Base-by-base conservation (phyloP, 2,113 vertebrate genomes). In the Zosterops japonicus region DNA sequence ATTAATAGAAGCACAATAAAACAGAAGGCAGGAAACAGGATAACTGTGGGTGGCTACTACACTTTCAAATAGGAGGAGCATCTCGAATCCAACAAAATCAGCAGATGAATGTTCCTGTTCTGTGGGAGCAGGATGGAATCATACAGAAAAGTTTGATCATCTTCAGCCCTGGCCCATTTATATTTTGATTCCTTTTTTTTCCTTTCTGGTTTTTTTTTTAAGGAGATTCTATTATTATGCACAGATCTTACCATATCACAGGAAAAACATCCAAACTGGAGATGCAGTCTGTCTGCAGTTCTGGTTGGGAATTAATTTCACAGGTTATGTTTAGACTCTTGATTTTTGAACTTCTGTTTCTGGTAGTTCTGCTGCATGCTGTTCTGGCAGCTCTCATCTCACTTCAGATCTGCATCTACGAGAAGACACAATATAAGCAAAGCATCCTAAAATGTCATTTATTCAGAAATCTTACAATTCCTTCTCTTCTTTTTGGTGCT, bases 1-100 rank as follows among this genome's bases (percentile, higher is more conserved):
- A 78, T 76, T 84, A 82, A 91, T 56, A 79, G 90, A 93, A 81
- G 64, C 52, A 96, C 77, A 95, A 85, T 82, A 81, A 82, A 93
- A 75, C 84, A 96, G 87, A 96, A 89, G 90, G 93, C 84, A 96
- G 84, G 84, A 94, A 96, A 69, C 77, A 89, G 77, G 72, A 42
- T 81, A 95, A 80, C 87, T 94, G 93, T 95, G 83, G 81, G 92
- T 79, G 81, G 87, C 65, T 93, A 94, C 92, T 93, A 94, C 77
- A 84, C 52, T 87, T 94, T 84, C 29, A 71, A 78, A 87, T 81
- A 86, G 63, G 68, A 92, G 79, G 20, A 94, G 90, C 81, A 85
- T 89, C 93, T 82, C 93, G 87, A 95, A 84, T 61, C 35, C 47
- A 81, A 53, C 4, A 3, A 93, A 93, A 95, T 71, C 84, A 87